Base-by-base conservation (phyloP, 2,797 vertebrate species). In the Myioborus miniatus region DNA sequence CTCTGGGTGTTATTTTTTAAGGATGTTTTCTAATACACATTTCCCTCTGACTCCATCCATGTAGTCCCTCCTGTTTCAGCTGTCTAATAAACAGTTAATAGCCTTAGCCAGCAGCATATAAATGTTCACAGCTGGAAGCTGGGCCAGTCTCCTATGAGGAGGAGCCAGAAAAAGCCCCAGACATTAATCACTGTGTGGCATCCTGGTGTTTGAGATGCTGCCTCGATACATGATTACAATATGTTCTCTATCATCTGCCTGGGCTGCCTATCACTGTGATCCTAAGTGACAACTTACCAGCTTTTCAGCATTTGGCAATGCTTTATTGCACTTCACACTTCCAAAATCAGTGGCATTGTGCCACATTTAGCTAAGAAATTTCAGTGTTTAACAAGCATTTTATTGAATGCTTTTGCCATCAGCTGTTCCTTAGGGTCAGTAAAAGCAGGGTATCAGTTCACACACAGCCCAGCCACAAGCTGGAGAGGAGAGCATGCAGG, bases 181-280 rank as follows among this genome's bases (percentile, higher is more conserved):
- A 95, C 80, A 88, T 94, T 85, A 96, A 95, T 96, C 87, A 95
- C 63, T 70, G 59, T 32, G 63, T 79, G 89, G 84, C 85, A 72
- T 90, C 91, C 91, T 93, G 92, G 70, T 85, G 94, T 83, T 86
- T 88, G 91, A 2, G 18, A 69, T 69, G 76, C 72, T 86, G 83
- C 87, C 87, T 93, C 4, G 0, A 64, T 70, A 32, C 7, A 24
- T 55, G 77, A 76, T 94, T 81, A 49, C 91, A 93, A 32, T 94
- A 86, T 89, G 83, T 93, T 90, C 82, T 56, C 69, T 24, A 0
- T 95, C 89, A 63, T 82, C 86, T 88, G 0, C 43, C 72, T n/a
- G 87, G 84, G 58, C 55, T 93, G 47, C 82, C 79, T 43, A 9
- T 90, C 87, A 76, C 69, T 2, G 0, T 60, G 41, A 86, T 71